These are phyloP conservation scores for Champsocephalus esox DNA, from an alignment of 2,797 vertebrate genomes.

Conservation along the genomic window DNA sequence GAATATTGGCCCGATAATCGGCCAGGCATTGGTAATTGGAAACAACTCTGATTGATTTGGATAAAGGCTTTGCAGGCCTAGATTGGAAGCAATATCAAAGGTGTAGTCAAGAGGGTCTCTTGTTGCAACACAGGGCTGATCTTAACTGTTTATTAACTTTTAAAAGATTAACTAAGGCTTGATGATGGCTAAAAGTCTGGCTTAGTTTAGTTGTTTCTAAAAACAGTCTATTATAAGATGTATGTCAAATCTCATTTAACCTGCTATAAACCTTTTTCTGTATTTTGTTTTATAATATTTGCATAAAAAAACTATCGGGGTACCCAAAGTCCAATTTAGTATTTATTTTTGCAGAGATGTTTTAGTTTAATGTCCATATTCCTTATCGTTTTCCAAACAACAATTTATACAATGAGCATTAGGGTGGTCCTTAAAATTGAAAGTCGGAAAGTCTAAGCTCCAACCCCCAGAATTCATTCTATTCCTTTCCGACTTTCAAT, in stretches of 20 bases:
- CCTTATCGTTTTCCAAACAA: background rate
- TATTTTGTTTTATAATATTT: slow-evolving; percentile 11
- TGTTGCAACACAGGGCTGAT: background rate
- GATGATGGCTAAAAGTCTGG: background rate
- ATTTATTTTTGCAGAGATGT: slow-evolving; percentile 1
- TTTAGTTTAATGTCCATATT: background rate
- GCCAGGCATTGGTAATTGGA: background rate
- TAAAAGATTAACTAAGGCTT: background rate
- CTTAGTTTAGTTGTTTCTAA: background rate
- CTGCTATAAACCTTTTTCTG: background rate
- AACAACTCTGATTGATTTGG: background rate
- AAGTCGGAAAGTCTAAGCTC: too few species aligned
- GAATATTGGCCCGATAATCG: too few species aligned
- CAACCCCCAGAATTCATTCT: too few species aligned
- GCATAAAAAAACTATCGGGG: background rate
- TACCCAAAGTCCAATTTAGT: too few species aligned
- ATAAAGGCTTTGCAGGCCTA: background rate
- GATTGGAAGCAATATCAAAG: background rate
- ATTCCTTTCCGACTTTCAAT: too few species aligned
- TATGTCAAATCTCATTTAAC: background rate
- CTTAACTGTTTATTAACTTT: background rate
- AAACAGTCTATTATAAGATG: background rate
- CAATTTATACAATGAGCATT: background rate
- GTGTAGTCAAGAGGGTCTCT: background rate
- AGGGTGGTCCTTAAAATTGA: too few species aligned